Conservation (phyloP, 2,888 invertebrate species). For the Brachyptera risi region DNA sequence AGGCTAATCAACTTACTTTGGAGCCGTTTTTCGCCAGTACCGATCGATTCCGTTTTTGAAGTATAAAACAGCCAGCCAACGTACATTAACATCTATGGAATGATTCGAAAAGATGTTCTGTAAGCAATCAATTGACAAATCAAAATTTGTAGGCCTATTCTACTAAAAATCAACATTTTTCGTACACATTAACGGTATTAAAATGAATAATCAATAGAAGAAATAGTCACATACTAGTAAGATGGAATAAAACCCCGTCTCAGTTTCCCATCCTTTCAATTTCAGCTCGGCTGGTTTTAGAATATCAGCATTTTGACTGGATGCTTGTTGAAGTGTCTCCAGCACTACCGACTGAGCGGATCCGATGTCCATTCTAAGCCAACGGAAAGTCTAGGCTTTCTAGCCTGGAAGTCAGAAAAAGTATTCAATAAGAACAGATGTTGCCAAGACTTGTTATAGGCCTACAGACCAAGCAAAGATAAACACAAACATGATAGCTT, state of each 20-base stretch:
- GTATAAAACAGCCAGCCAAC: slow-evolving; percentile 89
- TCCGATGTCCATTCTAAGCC: slow-evolving; percentile 34
- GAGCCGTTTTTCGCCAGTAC: slow-evolving; percentile 83
- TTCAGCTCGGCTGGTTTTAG: slow-evolving; percentile 86
- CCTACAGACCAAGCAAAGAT: too few relatives aligned
- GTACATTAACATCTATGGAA: slow-evolving; percentile 72
- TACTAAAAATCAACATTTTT: neutral
- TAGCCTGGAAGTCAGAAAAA: too few relatives aligned
- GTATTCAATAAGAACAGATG: too few relatives aligned
- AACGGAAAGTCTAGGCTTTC: too few relatives aligned
- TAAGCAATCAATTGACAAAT: slow-evolving; percentile 36
- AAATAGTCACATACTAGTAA: slow-evolving; percentile 59
- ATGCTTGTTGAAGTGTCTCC: slow-evolving; percentile 75
- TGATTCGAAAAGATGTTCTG: slow-evolving; percentile 73
- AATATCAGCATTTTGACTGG: slow-evolving; percentile 77
- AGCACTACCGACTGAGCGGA: slow-evolving; percentile 51
- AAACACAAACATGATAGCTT: too few relatives aligned
- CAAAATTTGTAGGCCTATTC: neutral
- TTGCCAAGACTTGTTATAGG: too few relatives aligned
- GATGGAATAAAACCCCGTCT: slow-evolving; percentile 84
- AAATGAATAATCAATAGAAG: neutral
- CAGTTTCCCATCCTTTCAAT: slow-evolving; percentile 82
- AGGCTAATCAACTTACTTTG: slow-evolving; percentile 60
- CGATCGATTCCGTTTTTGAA: slow-evolving; percentile 92
- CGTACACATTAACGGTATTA: neutral